Percentiles rank a stretch among this genome's conserved stretches.
Conservation (phyloP, 2,888 invertebrate species). For the Synergus gifuensis region DNA sequence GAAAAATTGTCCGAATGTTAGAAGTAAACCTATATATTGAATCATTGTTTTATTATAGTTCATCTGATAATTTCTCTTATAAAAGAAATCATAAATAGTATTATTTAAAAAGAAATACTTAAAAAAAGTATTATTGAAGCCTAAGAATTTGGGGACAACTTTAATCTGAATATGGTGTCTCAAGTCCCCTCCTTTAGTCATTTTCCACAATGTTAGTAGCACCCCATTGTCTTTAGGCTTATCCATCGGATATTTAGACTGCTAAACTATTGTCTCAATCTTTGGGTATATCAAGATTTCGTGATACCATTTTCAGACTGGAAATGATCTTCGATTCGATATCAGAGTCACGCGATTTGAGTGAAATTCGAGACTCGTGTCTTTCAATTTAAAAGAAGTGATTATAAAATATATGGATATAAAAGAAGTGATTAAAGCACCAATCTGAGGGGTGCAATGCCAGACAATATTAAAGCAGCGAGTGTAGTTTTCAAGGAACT, state of each 20-base stretch:
- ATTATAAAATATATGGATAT: no score
- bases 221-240: slow-evolving; percentile 46
- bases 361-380: not conserved
- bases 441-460: not conserved
- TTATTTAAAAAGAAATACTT: not conserved
- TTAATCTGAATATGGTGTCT: slow-evolving; percentile 42
- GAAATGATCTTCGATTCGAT: not conserved
- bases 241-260: slow-evolving; percentile 32
- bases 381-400: not conserved
- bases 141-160: slow-evolving; percentile 16
- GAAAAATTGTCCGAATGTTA: not conserved
- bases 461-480: slow-evolving; percentile 14
- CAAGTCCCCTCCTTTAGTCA: slow-evolving; percentile 34
- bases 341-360: not conserved
- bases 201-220: slow-evolving; percentile 41
- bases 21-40: not conserved
- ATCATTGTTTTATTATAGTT: not conserved
- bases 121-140: not conserved
- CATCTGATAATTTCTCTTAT: no score
- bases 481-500: slow-evolving; percentile 23
- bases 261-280: slow-evolving; percentile 23
- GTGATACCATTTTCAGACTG: not conserved
- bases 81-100: no score
- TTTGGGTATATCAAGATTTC: not conserved
- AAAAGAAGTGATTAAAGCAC: not conserved